Evolutionary conservation across 2,797 vertebrate genomes (phyloP).

Genomic region (Alauda arvensis): DNA sequence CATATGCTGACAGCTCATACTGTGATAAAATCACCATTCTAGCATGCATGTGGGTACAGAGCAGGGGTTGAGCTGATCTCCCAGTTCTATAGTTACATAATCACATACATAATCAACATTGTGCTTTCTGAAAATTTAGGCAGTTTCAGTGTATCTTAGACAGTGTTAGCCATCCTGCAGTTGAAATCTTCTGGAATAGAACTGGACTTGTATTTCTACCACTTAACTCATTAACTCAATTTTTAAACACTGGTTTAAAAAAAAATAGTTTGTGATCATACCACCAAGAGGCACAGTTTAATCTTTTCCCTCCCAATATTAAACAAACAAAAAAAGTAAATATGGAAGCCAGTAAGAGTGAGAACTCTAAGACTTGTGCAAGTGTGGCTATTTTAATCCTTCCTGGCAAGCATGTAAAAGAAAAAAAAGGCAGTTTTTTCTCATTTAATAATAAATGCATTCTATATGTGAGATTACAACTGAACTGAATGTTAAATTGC

Average conservation of each 20-base stretch:
- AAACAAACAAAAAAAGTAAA: background rate
- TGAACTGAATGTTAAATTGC: background rate
- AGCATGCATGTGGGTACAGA: background rate
- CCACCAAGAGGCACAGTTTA: background rate
- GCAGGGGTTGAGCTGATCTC: background rate
- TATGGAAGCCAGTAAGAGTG: background rate
- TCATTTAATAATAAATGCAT: background rate
- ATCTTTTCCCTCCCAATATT: background rate
- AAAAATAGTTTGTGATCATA: background rate
- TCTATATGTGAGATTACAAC: constrained; percentile 5
- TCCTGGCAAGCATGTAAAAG: background rate
- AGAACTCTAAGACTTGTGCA: background rate
- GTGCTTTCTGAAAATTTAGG: background rate
- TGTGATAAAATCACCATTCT: background rate
- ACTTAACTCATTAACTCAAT: background rate
- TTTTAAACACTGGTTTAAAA: background rate
- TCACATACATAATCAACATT: background rate
- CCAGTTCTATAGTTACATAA: background rate
- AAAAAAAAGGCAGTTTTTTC: background rate
- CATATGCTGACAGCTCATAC: rapidly evolving
- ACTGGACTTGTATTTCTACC: background rate
- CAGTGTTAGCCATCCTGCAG: background rate
- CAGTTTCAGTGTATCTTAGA: background rate
- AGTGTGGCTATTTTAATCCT: background rate
- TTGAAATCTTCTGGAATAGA: background rate